Conservation (phyloP, 2,888 invertebrate genomes). For the Mythimna impura region DNA sequence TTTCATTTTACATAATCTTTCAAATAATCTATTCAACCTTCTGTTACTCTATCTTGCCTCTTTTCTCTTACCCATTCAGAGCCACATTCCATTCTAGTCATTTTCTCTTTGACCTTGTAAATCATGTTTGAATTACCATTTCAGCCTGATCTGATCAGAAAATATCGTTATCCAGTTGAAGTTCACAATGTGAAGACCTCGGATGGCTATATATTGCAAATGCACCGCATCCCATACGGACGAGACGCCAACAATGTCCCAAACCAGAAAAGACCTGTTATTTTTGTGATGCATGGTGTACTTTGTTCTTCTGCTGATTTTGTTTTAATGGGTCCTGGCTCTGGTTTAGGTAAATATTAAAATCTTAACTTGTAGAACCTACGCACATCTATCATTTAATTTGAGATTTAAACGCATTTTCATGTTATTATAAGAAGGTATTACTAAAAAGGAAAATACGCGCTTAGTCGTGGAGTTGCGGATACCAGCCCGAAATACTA, state of each 20-base stretch:
- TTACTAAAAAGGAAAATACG: not conserved
- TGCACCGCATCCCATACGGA: conserved; percentile 93
- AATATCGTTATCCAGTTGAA: conserved; percentile 92
- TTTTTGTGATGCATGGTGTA: conserved; percentile 93
- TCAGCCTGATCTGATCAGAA: conserved; percentile 84
- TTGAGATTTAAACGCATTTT: not conserved
- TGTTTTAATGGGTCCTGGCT: conserved; percentile 93
- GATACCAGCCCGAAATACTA: too few relatives aligned
- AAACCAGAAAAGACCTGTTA: conserved; percentile 86
- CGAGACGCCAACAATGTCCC: conserved; percentile 82
- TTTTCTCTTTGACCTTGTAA: not conserved
- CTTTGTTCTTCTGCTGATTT: conserved; percentile 93
- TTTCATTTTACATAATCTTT: not conserved
- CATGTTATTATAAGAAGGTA: not conserved
- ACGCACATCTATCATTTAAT: not conserved
- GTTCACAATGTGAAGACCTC: conserved; percentile 91
- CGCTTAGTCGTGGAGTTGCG: too few relatives aligned
- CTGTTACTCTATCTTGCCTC: not conserved
- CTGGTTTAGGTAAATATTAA: conserved; percentile 90
- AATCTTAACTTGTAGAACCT: not conserved
- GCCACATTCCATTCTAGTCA: not conserved
- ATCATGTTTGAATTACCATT: conserved; percentile 9
- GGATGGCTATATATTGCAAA: conserved; percentile 94
- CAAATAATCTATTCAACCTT: not conserved
- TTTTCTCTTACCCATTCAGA: not conserved